Conservation (phyloP, 2,888 invertebrate genomes). For the Rhopalosiphum nymphaeae region DNA sequence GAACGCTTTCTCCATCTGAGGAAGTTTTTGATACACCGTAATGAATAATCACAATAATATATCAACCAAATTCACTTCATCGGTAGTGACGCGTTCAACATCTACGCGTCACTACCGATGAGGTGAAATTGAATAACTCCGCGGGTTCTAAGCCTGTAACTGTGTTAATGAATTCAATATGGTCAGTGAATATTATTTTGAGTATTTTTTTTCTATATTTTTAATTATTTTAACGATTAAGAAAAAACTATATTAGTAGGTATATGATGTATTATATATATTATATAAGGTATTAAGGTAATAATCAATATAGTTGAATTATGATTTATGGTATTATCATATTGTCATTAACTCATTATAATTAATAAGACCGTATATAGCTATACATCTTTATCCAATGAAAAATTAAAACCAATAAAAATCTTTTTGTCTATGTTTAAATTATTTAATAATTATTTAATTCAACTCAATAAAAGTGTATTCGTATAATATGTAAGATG, state of each 20-base stretch:
- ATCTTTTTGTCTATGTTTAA: neutral
- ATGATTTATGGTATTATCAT: neutral
- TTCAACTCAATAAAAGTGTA: neutral
- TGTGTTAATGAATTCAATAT: neutral
- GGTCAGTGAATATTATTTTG: neutral
- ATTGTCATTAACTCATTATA: no score
- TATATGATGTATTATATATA: neutral
- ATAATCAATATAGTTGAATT: no score
- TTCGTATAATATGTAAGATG: neutral
- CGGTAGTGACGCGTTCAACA: neutral
- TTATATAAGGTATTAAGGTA: no score
- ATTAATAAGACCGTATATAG: no score
- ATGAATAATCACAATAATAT: slow-evolving; percentile 10
- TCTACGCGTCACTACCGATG: neutral
- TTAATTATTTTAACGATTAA: neutral
- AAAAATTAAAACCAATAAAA: neutral
- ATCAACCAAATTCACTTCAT: neutral
- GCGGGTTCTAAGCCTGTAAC: neutral
- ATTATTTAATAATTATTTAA: neutral
- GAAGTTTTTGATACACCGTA: slow-evolving; percentile 28
- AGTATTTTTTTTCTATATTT: neutral
- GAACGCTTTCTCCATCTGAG: slow-evolving; percentile 38
- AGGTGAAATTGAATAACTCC: neutral
- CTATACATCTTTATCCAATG: neutral
- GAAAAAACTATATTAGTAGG: neutral